phyloP scores from a whole-genome alignment of 2,888 invertebrate species.

The Drosophila algonquin region DNA sequence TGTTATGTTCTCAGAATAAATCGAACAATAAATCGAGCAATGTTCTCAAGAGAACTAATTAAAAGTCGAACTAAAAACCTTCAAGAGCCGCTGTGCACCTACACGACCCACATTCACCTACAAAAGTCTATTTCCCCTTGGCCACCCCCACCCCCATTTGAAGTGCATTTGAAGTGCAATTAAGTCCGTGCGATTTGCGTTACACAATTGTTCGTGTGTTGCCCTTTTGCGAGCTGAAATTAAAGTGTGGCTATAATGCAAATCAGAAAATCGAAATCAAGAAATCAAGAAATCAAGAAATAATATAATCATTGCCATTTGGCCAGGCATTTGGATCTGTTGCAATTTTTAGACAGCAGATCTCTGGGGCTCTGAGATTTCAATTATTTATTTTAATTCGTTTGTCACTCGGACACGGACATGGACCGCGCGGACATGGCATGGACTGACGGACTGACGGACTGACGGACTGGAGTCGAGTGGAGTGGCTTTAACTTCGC shows the following conservation, averaged over 20 bases:
- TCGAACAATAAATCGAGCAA: too few species aligned
- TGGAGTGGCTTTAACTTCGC: slow-evolving; percentile 1
- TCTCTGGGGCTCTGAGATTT: slow-evolving; percentile 30
- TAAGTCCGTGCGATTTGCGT: slow-evolving; percentile 6
- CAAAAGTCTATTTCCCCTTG: slow-evolving; percentile 14
- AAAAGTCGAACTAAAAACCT: not conserved
- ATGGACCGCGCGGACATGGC: slow-evolving; percentile 40
- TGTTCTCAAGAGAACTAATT: not conserved
- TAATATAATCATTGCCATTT: slow-evolving; percentile 48
- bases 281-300: too few species aligned
- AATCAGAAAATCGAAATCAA: slow-evolving; percentile 26
- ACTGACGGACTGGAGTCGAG: slow-evolving; percentile 27
- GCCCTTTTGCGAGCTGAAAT: slow-evolving; percentile 39
- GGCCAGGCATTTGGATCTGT: slow-evolving; percentile 35
- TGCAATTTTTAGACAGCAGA: slow-evolving; percentile 54
- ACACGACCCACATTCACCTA: not conserved
- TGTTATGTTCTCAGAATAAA: too few species aligned
- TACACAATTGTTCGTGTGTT: slow-evolving; percentile 26
- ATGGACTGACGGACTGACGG: slow-evolving; percentile 34
- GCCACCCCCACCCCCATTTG: too few species aligned
- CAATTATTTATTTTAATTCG: slow-evolving; percentile 65
- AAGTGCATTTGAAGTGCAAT: slow-evolving; percentile 19
- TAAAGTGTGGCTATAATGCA: slow-evolving; percentile 34
- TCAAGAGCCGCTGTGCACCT: not conserved
- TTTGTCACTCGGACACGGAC: slow-evolving; percentile 58